A percentile compares a stretch with the other conserved stretches of the same genome.
phyloP scores from a whole-genome alignment of 2,113 vertebrate genomes.

The Murina feae region DNA sequence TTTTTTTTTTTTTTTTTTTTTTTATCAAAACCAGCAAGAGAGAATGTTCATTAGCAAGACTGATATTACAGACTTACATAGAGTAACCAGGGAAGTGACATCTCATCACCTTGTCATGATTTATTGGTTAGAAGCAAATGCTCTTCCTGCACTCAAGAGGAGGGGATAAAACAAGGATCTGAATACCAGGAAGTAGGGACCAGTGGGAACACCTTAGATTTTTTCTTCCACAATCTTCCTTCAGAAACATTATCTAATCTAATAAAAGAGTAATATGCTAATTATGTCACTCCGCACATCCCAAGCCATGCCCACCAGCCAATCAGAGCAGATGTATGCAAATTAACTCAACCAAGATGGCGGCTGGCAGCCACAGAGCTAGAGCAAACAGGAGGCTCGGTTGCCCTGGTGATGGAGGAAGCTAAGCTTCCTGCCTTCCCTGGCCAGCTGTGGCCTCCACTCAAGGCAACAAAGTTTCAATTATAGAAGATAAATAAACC shows the following conservation, averaged over 20 bases:
- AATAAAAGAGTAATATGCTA: no score
- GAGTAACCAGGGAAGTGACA: background rate
- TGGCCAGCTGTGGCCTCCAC: no score
- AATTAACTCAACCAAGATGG: no score
- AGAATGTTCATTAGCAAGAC: background rate
- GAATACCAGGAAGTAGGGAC: background rate
- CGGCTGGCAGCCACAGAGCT: no score
- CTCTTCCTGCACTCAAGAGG: background rate
- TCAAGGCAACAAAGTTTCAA: no score
- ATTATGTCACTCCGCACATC: no score
- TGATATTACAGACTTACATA: background rate
- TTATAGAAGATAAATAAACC: no score
- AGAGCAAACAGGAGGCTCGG: no score
- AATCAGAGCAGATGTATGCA: no score
- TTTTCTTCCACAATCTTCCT: background rate
- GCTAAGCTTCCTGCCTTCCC: no score
- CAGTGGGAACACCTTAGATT: background rate
- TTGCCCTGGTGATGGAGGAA: no score
- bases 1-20: background rate
- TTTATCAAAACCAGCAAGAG: background rate
- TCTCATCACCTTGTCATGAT: background rate
- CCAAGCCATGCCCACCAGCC: no score
- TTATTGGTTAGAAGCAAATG: background rate
- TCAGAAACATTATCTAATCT: background rate
- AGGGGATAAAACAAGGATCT: background rate